phyloP scores from a whole-genome alignment of 2,113 vertebrate species.

The Prinia subflava region DNA sequence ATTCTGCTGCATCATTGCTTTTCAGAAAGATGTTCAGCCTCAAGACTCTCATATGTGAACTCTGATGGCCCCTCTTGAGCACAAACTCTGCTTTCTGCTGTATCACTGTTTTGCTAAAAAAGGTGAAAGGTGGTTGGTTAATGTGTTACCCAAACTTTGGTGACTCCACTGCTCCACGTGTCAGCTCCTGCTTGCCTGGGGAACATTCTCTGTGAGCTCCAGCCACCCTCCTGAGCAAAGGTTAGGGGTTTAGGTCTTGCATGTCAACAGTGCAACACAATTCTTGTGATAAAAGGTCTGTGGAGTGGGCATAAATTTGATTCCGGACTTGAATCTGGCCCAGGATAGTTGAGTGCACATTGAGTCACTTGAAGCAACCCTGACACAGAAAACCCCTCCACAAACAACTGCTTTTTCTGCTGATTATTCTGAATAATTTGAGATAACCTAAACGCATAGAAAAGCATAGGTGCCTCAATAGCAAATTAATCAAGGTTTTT shows the following conservation, averaged over 20 bases:
- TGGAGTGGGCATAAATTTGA: not conserved
- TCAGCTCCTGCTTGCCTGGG: not conserved
- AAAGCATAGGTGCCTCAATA: not conserved
- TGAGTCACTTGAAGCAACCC: not conserved
- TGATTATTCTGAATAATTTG: not conserved
- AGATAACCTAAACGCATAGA: not conserved
- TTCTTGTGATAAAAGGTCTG: not conserved
- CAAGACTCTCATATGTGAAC: fast-evolving
- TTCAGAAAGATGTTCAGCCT: not conserved
- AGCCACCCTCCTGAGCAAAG: not conserved
- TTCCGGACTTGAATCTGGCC: not conserved
- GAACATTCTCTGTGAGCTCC: not conserved
- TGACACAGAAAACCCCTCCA: not conserved
- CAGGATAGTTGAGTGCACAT: not conserved
- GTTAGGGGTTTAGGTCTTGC: not conserved
- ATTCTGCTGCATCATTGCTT: not conserved
- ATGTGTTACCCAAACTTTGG: not conserved
- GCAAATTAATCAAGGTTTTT: not conserved
- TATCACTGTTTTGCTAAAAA: not conserved
- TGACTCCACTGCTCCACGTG: fast-evolving
- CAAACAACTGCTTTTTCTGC: not conserved
- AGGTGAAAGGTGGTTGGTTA: not conserved
- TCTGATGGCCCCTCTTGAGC: not conserved
- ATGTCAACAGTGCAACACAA: fast-evolving
- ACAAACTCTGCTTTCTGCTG: not conserved